Evolutionary conservation across 2,888 invertebrate species (phyloP).

Genomic region (Eristalis pertinax): DNA sequence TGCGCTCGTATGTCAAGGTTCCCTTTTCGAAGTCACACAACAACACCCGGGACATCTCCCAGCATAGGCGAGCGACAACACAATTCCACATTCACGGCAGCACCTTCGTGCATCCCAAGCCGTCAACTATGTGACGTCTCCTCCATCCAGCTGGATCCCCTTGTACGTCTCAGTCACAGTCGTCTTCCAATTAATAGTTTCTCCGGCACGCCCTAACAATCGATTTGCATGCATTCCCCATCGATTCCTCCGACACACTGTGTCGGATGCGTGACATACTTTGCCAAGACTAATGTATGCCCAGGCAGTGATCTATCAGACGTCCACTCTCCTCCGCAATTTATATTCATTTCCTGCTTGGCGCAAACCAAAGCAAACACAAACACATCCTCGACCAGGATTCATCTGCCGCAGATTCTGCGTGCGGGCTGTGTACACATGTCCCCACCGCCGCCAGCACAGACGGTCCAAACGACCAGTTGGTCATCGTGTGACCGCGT

Average conservation of each 20-base stretch:
- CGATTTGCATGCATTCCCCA: conserved; percentile 33
- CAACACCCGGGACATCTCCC: not conserved
- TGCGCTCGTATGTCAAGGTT: too few species aligned
- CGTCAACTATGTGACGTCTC: not conserved
- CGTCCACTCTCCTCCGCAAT: conserved; percentile 35
- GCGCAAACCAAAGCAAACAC: conserved; percentile 28
- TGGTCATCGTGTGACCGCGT: conserved; percentile 1
- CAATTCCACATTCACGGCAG: not conserved
- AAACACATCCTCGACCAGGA: not conserved
- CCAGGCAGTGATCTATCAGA: conserved; percentile 37
- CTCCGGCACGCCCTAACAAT: not conserved
- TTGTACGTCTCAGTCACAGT: not conserved
- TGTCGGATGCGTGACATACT: conserved; percentile 46
- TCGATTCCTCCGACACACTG: conserved; percentile 21
- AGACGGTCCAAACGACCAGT: conserved; percentile 45
- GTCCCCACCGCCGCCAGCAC: conserved; percentile 37
- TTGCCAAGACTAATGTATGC: conserved; percentile 29
- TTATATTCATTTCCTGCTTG: conserved; percentile 52
- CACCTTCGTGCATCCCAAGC: not conserved
- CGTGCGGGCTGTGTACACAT: conserved; percentile 11
- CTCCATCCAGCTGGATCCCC: not conserved
- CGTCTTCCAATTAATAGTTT: not conserved
- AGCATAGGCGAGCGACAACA: too few species aligned
- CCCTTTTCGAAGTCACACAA: not conserved
- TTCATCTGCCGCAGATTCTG: conserved; percentile 12